Evolutionary conservation across 1,140 invertebrate species (phyloP), one percentile per base, ranked within the genome.

Genomic region (Branchinecta lindahli): DNA sequence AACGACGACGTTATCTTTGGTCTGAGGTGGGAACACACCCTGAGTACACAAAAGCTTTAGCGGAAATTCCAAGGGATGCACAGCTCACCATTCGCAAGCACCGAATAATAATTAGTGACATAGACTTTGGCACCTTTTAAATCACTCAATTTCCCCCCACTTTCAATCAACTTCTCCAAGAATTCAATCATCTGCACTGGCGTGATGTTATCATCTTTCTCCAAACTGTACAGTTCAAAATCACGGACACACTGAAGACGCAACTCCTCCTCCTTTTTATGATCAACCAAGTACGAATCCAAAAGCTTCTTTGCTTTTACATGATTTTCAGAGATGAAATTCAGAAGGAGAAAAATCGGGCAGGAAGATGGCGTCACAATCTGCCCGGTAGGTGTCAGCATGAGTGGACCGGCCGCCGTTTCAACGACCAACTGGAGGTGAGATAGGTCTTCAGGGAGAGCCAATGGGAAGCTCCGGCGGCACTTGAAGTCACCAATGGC

Each of bases 301-400:
- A 89, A 81, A 69, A 85, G 84, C 72, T 85, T 78, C 52, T 82
- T 82, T 0, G 92, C 91, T 76, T 88, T 83, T 46, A 86, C 80
- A 73, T 94, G 82, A 77, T 92, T 84, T 44, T 86, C 84, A 8
- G 85, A 84, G 47, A 96, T 88, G 76, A 93, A 96, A 75, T 86
- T 88, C 1, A 94, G 85, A 47, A 94, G 80, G 70, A 94, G 84
- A 72, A 86, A 86, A 0, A 89, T 87, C 9, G 92, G 92, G 78
- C 91, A 93, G 0, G 91, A 91, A 18, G 89, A 87, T 44, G 92
- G 92, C 0, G 91, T 90, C 66, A 94, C 92, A 74, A 95, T 91
- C 79, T 94, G 91, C 21, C 92, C 92, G 47, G 89, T 93, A 0
- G 91, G 91, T 8, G 90, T 92, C n/a, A 95, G 83, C 90, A 93